A percentile compares a stretch with the other conserved stretches of the same genome.
Evolutionary conservation across 2,797 vertebrate genomes (phyloP).

Genomic region (Astyanax mexicanus): DNA sequence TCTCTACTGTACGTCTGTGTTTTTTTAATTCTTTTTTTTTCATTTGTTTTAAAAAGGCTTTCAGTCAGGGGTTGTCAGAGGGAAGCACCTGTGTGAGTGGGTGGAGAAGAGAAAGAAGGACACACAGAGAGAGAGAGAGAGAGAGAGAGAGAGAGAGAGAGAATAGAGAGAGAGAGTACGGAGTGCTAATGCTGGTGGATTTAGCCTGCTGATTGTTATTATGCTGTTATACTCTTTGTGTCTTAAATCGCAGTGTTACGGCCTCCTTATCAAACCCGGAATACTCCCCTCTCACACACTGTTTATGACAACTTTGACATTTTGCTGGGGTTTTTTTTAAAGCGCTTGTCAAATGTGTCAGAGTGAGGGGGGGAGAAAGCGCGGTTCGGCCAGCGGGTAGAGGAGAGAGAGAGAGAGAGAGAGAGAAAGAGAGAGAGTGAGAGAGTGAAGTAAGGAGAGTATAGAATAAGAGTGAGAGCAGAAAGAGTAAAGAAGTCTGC

Average conservation of each 20-base stretch:
- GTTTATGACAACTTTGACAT: constrained; percentile 60
- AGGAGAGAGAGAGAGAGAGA: constrained; percentile 14
- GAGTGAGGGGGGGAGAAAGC: constrained; percentile 12
- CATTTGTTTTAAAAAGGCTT: too few species aligned
- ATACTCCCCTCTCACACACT: constrained; percentile 39
- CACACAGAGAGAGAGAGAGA: neutral
- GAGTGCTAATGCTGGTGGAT: constrained; percentile 30
- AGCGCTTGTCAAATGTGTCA: constrained; percentile 54
- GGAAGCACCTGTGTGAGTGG: neutral
- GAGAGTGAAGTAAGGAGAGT: neutral
- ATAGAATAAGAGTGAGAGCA: constrained; percentile 19
- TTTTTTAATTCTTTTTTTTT: too few species aligned
- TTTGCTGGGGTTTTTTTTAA: constrained; percentile 52
- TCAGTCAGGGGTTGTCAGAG: too few species aligned
- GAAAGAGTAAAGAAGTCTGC: constrained; percentile 34
- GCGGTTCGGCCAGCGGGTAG: neutral
- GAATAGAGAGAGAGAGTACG: neutral
- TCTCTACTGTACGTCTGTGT: neutral
- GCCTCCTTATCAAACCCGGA: constrained; percentile 54
- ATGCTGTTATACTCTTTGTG: constrained; percentile 28
- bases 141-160: neutral
- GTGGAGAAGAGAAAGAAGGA: neutral
- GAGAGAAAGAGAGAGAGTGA: constrained; percentile 5
- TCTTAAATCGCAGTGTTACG: constrained; percentile 50
- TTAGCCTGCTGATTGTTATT: constrained; percentile 36